Base-by-base conservation (phyloP, 2,113 vertebrate genomes). In the Dascyllus trimaculatus region DNA sequence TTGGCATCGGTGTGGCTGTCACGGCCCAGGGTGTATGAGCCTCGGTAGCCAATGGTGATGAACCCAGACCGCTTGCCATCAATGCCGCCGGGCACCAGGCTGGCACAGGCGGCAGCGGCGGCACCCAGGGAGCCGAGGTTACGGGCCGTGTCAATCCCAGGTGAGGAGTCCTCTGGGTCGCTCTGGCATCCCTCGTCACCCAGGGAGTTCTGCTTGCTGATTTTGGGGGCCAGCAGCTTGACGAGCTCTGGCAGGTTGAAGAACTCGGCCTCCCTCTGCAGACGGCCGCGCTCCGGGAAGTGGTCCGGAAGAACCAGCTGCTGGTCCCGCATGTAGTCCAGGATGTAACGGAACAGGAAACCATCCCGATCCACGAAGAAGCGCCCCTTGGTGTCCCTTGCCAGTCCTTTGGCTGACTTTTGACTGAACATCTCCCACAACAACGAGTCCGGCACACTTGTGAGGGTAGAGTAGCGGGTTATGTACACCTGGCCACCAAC, bases 401-500 rank as follows among this genome's bases (percentile, higher is more conserved):
- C 95, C 90, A 99, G 88, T 32, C 94, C 93, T 75, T 93, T 95
- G 32, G 78, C 3, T 17, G 88, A 95, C 87, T 95, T 97, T 67
- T 94, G 95, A 21, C 92, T 95, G 90, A 99, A 98, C 96, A 99
- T 98, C 85, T 98, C 95, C 92, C 96, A 95, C 24, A 98, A 95
- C 51, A 97, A 92, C 0, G 97, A 99, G 65, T 96, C 96, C 0
- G 96, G 96, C 81, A 98, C 94, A 13, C 95, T 97, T 57, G 95
- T 92, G 88, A 99, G 94, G 10, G 97, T 98, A 18, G 95, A 95
- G 87, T 95, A 96, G 35, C 96, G 96, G 14, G 97, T 98, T 86
- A 99, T 97, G 74, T 99, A 98, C 78, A 98, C 97, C 89, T 99
- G 97, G 0, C 97, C 97, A 0, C 97, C 97, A 25, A 99, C 97